Percentiles rank a stretch among this genome's conserved stretches.
Conservation (phyloP, 2,797 vertebrate genomes). For the Pristis pectinata region DNA sequence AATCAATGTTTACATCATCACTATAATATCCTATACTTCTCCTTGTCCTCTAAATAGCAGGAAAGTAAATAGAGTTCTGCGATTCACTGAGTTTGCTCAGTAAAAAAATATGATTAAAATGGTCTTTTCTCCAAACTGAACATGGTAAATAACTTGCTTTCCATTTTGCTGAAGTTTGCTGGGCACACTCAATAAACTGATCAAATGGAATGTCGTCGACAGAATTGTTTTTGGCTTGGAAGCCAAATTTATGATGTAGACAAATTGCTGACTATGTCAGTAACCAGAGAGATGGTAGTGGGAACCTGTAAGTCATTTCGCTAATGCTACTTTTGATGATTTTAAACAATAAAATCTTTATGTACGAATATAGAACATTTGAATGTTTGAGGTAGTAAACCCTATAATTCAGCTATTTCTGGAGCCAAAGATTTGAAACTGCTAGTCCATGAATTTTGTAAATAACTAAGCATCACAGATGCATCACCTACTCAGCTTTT, state of each 20-base stretch:
- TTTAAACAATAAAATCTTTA: neutral
- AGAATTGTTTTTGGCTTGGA: neutral
- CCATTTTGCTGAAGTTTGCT: slow-evolving; percentile 15
- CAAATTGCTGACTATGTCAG: neutral
- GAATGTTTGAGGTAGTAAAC: neutral
- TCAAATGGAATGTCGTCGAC: neutral
- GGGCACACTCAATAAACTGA: neutral
- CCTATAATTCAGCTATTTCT: neutral
- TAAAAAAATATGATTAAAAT: slow-evolving; percentile 35
- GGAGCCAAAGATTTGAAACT: neutral
- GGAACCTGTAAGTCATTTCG: neutral
- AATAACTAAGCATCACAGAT: neutral
- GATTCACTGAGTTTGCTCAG: slow-evolving; percentile 30
- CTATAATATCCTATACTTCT: slow-evolving; percentile 36
- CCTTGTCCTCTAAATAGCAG: slow-evolving; percentile 34
- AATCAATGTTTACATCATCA: slow-evolving; percentile 37
- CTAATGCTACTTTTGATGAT: neutral
- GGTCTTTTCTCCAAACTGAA: slow-evolving; percentile 25
- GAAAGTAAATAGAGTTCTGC: slow-evolving; percentile 26
- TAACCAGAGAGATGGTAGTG: neutral
- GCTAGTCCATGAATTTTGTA: neutral
- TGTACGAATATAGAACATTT: neutral
- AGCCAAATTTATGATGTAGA: slow-evolving; percentile 23
- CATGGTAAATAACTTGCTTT: slow-evolving; percentile 18
- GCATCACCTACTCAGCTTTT: too few relatives aligned